Evolutionary conservation across 2,113 vertebrate genomes (phyloP).

Genomic region (Vireo altiloquus): DNA sequence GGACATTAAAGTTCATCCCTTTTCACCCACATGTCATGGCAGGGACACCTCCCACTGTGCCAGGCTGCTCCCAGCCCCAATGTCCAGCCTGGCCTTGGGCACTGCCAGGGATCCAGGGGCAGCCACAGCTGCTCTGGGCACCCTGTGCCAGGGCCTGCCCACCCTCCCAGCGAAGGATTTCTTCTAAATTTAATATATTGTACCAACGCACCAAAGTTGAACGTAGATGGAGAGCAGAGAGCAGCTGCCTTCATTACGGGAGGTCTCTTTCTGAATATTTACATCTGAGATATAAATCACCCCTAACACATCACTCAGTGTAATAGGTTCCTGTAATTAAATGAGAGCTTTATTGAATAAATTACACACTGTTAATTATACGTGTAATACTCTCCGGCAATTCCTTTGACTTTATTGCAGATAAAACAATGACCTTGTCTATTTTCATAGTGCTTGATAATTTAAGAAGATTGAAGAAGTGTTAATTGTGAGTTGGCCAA

Average conservation of each 20-base stretch:
- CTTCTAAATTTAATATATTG: background rate
- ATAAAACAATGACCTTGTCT: conserved; percentile 40
- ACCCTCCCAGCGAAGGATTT: accelerated
- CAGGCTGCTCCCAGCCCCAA: background rate
- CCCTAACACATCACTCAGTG: background rate
- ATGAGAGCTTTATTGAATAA: conserved; percentile 47
- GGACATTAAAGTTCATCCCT: accelerated
- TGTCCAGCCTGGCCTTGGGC: background rate
- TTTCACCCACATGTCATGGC: accelerated
- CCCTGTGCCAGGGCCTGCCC: accelerated
- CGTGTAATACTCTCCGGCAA: background rate
- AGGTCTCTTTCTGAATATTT: background rate
- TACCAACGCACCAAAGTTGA: background rate
- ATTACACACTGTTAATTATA: conserved; percentile 42
- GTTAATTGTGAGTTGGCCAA: background rate
- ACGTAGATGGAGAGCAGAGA: background rate
- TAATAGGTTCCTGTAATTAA: conserved; percentile 40
- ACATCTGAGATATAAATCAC: background rate
- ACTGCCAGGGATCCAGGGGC: background rate
- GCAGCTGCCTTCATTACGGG: background rate
- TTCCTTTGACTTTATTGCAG: conserved; percentile 38
- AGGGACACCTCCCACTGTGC: background rate
- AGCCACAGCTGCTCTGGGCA: background rate
- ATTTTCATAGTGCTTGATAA: background rate
- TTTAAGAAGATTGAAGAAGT: background rate